Base-by-base conservation (phyloP, 2,797 vertebrate species). In the Myotis daubentonii region DNA sequence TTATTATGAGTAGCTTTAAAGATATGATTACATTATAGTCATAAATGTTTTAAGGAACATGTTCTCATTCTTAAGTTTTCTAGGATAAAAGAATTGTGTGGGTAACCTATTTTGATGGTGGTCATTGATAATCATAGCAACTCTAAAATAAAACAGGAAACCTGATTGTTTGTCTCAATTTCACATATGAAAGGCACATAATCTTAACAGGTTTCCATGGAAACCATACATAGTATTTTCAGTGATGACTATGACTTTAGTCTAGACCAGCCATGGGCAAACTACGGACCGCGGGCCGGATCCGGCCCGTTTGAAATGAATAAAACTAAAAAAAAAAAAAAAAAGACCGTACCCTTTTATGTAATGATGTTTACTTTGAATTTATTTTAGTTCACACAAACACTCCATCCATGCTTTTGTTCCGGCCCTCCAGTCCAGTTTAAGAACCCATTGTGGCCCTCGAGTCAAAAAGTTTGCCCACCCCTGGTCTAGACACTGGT, bases 71-170 rank as follows among this genome's bases (percentile, higher is more conserved):
- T 62, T 62, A 93, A 62, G 70, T 38, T 28, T 92, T 90, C 60
- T 57, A 71, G 8, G 38, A 65, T 85, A 41, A 83, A 11, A 87
- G 13, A 92, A 60, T 7, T 57, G 2, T 47, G 75, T 82, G 44
- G 72, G 41, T 83, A 83, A 82, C 17, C 49, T 51, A 47, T 70
- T 76, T 74, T 89, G 66, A 41, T 94, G 17, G 47, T 38, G 17
- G 74, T 49, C 44, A 68, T 2, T 80, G 74, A 76, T 84, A 91
- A 91, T 13, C 19, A 47, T 23, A 90, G 44, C 41, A 94, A 89
- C 51, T 95, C 60, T 83, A 89, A 91, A 89, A 80, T 33, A 76
- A 89, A 92, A 70, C 25, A 70, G 9, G 47, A 95, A 95, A 70
- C 70, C 53, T 49, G 23, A 66, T 22, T 28, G 30, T 78, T 47